A percentile compares a stretch with the other conserved stretches of the same genome.
These are phyloP conservation scores for Coccyzus lansbergi DNA, from an alignment of 2,797 vertebrate genomes.

Conservation along the genomic window DNA sequence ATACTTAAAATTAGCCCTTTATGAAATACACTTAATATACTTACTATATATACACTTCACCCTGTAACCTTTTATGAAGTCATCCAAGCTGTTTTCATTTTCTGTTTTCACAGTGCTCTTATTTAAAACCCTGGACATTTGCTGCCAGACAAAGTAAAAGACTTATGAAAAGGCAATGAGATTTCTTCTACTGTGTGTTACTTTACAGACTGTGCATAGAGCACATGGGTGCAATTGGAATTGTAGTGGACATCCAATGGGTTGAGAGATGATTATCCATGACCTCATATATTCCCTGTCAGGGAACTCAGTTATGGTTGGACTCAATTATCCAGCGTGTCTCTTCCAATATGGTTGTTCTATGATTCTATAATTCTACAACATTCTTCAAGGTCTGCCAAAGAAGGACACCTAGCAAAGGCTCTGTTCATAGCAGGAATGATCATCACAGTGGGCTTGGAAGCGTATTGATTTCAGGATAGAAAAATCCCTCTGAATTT, in stretches of 20 bases:
- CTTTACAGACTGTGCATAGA: background rate
- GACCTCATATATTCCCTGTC: background rate
- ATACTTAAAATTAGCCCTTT: background rate
- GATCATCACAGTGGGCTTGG: background rate
- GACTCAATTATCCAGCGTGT: too few species aligned
- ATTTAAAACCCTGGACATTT: conserved; percentile 38
- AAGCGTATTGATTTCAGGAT: background rate
- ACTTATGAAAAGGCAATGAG: background rate
- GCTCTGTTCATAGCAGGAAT: background rate
- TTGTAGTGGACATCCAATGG: background rate
- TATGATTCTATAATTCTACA: too few species aligned
- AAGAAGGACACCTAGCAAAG: background rate
- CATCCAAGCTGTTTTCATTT: conserved; percentile 15
- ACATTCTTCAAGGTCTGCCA: background rate
- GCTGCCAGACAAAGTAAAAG: background rate
- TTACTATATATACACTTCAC: background rate
- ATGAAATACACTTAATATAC: background rate
- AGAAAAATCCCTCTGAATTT: conserved; percentile 18
- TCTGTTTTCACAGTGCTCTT: conserved; percentile 30
- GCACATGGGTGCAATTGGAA: background rate
- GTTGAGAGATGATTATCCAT: background rate
- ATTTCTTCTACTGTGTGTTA: background rate
- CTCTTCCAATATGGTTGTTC: too few species aligned
- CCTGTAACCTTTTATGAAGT: background rate
- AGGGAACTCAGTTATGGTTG: too few species aligned